Conservation (phyloP, 2,888 invertebrate genomes). For the Atherix ibis region DNA sequence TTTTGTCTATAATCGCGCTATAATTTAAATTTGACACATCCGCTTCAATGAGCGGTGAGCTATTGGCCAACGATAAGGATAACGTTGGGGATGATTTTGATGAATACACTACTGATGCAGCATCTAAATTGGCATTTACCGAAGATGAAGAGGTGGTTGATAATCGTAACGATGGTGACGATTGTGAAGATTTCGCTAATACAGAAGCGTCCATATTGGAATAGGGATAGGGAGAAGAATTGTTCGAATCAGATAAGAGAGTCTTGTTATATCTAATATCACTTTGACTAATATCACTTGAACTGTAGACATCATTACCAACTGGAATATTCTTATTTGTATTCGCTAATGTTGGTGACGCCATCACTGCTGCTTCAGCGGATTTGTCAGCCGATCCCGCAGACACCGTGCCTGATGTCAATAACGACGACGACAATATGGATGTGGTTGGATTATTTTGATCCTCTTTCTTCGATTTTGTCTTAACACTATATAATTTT, state of each 20-base stretch:
- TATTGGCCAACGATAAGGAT: no score
- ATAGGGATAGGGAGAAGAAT: constrained; percentile 9
- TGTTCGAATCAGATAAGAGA: constrained; percentile 11
- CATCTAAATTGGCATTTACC: neutral
- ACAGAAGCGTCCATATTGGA: neutral
- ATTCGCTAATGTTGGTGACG: constrained; percentile 6
- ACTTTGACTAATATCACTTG: constrained; percentile 19
- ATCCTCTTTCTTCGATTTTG: no score
- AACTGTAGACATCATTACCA: constrained; percentile 13
- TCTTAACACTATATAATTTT: no score
- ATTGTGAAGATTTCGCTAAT: no score
- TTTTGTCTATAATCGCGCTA: constrained; percentile 7
- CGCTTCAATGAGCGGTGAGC: constrained; percentile 4
- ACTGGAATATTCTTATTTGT: constrained; percentile 12
- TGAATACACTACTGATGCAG: constrained; percentile 5
- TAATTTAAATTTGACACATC: constrained; percentile 13
- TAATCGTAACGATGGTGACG: constrained; percentile 2
- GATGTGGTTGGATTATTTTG: no score
- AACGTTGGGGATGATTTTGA: constrained; percentile 3
- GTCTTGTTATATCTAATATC: constrained; percentile 18
- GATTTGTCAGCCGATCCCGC: no score
- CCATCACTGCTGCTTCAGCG: no score
- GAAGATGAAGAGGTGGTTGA: constrained; percentile 1
- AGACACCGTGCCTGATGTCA: no score
- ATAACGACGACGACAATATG: no score